Evolutionary conservation across 2,113 vertebrate genomes (phyloP).

Genomic region (Daphoenositta chrysoptera): DNA sequence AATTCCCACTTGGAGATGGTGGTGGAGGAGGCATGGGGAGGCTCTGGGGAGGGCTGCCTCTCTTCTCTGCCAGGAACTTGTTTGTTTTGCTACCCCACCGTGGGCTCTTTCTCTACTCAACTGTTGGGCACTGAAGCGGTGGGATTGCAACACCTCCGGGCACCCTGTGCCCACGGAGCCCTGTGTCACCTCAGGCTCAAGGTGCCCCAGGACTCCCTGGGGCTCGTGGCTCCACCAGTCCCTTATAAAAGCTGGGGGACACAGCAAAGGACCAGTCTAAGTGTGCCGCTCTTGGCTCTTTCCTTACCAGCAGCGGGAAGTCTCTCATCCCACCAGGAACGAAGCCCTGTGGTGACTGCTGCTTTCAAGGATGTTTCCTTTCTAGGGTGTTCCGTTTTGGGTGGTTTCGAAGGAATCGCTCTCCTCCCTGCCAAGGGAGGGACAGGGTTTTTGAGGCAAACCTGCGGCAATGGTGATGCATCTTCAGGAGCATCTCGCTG

Average conservation of each 20-base stretch:
- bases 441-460: neutral
- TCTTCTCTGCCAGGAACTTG: neutral
- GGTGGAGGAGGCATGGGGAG: neutral
- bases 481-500: neutral
- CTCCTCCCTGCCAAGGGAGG: neutral
- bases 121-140: neutral
- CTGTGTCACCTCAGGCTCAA: neutral
- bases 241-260: accelerated
- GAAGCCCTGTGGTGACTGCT: neutral
- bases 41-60: neutral
- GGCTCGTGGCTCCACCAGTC: accelerated
- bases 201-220: neutral
- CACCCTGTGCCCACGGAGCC: no score
- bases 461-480: neutral
- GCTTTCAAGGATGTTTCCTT: constrained; percentile 51
- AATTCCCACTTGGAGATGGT: neutral
- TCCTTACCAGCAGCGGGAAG: neutral
- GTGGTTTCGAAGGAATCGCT: neutral
- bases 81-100: neutral
- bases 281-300: neutral
- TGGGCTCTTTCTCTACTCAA: neutral
- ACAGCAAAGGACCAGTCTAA: neutral
- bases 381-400: neutral
- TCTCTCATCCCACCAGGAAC: neutral
- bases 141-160: neutral